Conservation (phyloP, 2,113 vertebrate genomes). For the Tenrec ecaudatus region DNA sequence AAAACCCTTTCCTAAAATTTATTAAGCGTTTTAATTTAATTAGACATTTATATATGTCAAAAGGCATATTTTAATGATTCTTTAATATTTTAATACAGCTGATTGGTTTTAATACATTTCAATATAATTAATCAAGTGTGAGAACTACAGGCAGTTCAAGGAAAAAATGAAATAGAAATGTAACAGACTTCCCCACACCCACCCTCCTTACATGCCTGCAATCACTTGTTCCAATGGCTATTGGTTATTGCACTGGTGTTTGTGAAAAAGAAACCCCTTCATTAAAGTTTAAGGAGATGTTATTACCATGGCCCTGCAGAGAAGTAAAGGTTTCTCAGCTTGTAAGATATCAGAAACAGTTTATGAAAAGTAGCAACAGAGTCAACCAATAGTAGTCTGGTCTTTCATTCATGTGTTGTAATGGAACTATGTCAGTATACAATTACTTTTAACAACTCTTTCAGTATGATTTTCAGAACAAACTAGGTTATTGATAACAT, state of each 20-base stretch:
- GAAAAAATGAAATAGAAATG: no score
- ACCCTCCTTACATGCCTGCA: neutral
- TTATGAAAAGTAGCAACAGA: neutral
- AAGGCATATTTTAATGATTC: neutral
- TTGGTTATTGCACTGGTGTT: neutral
- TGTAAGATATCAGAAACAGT: neutral
- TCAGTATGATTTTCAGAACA: neutral
- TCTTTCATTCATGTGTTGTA: neutral
- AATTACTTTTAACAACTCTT: neutral
- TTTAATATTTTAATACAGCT: neutral
- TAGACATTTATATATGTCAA: neutral
- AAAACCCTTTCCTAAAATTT: neutral
- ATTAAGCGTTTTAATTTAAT: neutral
- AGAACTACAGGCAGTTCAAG: no score
- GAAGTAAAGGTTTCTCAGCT: neutral
- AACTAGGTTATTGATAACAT: neutral
- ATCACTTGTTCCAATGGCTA: neutral
- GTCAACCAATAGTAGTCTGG: neutral
- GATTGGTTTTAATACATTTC: constrained; percentile 20
- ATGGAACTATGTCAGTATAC: neutral
- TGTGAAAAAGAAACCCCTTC: neutral
- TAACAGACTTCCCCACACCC: neutral
- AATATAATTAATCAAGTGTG: neutral
- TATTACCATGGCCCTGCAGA: neutral
- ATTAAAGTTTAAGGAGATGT: neutral